Evolutionary conservation across 2,888 invertebrate species (phyloP), one percentile per base, ranked within the genome.

Genomic region (Erebia epiphron): DNA sequence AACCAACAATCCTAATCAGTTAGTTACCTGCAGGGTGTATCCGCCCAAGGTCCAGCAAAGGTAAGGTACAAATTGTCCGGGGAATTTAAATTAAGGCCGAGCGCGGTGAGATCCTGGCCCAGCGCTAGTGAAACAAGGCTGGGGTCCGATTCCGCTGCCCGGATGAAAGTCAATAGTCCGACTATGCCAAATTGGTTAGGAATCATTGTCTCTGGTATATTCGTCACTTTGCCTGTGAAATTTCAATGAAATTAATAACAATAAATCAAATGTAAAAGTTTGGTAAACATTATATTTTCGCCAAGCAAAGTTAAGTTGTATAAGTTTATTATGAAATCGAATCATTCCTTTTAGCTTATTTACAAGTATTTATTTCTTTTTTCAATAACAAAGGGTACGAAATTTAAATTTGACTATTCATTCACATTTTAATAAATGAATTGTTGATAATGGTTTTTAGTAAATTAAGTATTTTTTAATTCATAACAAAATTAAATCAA

Each of bases 181-280:
- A 99, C 99, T 95, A 99, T 99, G 81, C 99, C 99, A 91, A 99
- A 99, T 94, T 99, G 99, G 94, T 99, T 99, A 82, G 97, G 98
- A 78, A 99, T 98, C 99, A 99, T 99, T 86, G 98, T 98, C 79
- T 96, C 96, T 75, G 99, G 99, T 94, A 99, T 99, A 94, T 99
- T 99, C 88, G 99, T 98, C 84, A 99, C 98, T 94, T 98, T 97
- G 82, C 98, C 98, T 98, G 76, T 9, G 87, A 61, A 91, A 86
- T 76, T 46, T n/a, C 9, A 43, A 77, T 69, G 74, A 63, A 73
- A 71, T 76, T 71, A 66, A 54, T 21, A 13, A 64, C 35, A 18
- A n/a, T 21, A 16, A 10, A 26, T 26, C 13, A 11, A 43, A 43
- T 43, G 11, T 43, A 43, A 43, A 43, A 43, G 9, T 52, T 52